Base-by-base conservation (phyloP, 2,888 invertebrate species). In the Pteria penguin region DNA sequence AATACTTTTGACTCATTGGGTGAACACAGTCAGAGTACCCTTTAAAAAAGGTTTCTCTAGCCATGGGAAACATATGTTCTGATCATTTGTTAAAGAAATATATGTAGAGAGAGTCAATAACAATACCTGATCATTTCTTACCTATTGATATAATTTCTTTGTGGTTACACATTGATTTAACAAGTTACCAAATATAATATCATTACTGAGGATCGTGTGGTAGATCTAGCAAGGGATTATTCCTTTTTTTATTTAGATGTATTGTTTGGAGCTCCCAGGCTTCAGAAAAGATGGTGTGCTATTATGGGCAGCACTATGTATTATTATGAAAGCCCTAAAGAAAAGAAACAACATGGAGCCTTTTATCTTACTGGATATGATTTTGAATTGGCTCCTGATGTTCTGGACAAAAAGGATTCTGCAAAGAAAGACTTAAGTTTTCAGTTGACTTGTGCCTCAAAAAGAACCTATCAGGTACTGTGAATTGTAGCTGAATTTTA, bases 211-310 rank as follows among this genome's bases (percentile, higher is more conserved):
- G n/a, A n/a, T n/a, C n/a, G n/a, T n/a, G n/a, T n/a, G n/a, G n/a
- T n/a, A n/a, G n/a, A n/a, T n/a, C n/a, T n/a, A n/a, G n/a, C n/a
- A n/a, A n/a, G n/a, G n/a, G n/a, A n/a, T n/a, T n/a, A n/a, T n/a
- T n/a, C n/a, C n/a, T n/a, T n/a, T n/a, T n/a, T n/a, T n/a, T 57
- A 22, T n/a, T 11, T 33, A 68, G 68, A 57, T 57, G 26, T 22
- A 29, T 32, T 68, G 31, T 68, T 80, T 75, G 79, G 78, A 22
- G 74, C 75, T 52, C 57, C 75, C 0, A 83, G 80, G 66, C 76
- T 85, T 29, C 87, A 88, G 71, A 81, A 80, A 26, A 76, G 88
- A 31, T 89, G 85, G 83, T 89, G 88, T 82, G 85, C 87, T 18
- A 78, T 89, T 22, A 84, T 85, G 58, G 76, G 78, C 29, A 84